Conservation (phyloP, 2,888 invertebrate species). For the Patella depressa region DNA sequence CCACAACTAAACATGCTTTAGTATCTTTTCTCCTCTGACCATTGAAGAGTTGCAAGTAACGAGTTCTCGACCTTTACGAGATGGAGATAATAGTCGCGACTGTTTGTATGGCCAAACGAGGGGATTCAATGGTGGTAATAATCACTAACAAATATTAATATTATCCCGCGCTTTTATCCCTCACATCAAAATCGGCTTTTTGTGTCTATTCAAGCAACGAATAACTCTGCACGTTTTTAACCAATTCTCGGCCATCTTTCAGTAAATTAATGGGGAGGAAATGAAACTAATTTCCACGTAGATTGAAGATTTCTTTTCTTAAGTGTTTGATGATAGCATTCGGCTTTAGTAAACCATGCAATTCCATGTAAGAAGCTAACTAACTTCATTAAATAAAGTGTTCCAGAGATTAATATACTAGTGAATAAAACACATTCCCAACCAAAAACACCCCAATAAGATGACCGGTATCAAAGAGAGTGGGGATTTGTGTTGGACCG, state of each 20-base stretch:
- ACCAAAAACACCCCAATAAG: background rate
- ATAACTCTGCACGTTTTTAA: conserved; percentile 3
- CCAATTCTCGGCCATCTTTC: conserved; percentile 8
- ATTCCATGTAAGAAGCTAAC: background rate
- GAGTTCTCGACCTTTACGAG: conserved; percentile 10
- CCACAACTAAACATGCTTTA: conserved; percentile 6
- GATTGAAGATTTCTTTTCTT: conserved; percentile 2
- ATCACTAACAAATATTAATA: conserved; percentile 3
- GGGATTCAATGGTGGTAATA: conserved; percentile 5
- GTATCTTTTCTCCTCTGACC: conserved; percentile 4
- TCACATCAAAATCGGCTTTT: conserved; percentile 8
- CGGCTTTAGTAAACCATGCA: background rate
- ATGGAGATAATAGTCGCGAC: background rate
- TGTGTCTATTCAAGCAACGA: conserved; percentile 1
- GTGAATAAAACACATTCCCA: background rate
- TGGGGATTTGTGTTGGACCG: background rate
- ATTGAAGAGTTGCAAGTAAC: conserved; percentile 11
- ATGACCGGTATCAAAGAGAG: background rate
- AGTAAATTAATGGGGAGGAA: conserved; percentile 9
- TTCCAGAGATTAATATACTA: background rate
- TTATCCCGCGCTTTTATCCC: conserved; percentile 3
- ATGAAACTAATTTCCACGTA: conserved; percentile 8
- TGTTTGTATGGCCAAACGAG: background rate
- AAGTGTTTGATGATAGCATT: background rate
- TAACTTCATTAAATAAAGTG: conserved; percentile 9